Percentiles rank a stretch among this genome's conserved stretches.
phyloP scores from a whole-genome alignment of 2,888 invertebrate species.

The Cyrtodaria siliqua region DNA sequence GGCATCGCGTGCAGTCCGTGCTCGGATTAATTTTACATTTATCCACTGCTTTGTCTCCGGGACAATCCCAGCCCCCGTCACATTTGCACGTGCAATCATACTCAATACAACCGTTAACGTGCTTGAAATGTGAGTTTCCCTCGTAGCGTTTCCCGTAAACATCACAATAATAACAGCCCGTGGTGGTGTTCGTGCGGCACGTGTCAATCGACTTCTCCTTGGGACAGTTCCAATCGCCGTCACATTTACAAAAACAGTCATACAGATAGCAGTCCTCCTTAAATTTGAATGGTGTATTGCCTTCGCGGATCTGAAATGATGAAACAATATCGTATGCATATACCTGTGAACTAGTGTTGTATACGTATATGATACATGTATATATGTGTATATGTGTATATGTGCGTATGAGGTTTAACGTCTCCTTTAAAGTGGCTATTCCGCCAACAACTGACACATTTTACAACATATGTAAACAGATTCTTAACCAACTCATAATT shows the following conservation, averaged over 20 bases:
- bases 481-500: too few relatives aligned
- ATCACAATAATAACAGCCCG: constrained; percentile 69
- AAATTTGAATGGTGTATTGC: constrained; percentile 65
- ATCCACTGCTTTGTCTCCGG: constrained; percentile 67
- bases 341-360: background rate
- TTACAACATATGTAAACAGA: too few relatives aligned
- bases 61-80: constrained; percentile 79
- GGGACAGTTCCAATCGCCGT: constrained; percentile 73
- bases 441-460: too few relatives aligned
- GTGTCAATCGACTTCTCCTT: constrained; percentile 50
- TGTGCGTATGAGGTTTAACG: too few relatives aligned
- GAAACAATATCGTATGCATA: background rate
- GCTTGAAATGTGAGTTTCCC: constrained; percentile 71
- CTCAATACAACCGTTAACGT: constrained; percentile 72
- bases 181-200: constrained; percentile 61
- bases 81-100: constrained; percentile 78
- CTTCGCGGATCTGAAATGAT: constrained; percentile 24
- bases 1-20: constrained; percentile 66
- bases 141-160: constrained; percentile 63
- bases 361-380: too few relatives aligned
- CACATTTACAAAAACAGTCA: constrained; percentile 73
- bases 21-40: constrained; percentile 63
- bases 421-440: too few relatives aligned
- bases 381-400: too few relatives aligned
- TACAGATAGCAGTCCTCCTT: constrained; percentile 69